Evolutionary conservation across 2,888 invertebrate genomes (phyloP).

Genomic region (Xanthia togata): DNA sequence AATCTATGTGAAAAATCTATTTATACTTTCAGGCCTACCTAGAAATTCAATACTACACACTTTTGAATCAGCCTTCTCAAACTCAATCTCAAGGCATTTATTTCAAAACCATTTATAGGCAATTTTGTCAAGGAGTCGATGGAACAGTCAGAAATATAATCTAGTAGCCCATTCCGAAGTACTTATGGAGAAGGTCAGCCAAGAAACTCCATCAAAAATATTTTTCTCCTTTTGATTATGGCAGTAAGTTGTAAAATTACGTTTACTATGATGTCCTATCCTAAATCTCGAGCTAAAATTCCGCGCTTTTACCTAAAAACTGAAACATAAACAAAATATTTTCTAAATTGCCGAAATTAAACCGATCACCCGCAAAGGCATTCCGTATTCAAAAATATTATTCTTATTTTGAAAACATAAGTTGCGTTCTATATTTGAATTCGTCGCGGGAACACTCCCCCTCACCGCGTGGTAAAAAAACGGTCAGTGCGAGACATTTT

Average conservation of each 20-base stretch:
- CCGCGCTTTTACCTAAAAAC: not conserved
- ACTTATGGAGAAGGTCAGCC: not conserved
- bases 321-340: slow-evolving; percentile 28
- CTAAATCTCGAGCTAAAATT: not conserved
- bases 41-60: not conserved
- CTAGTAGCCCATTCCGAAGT: not conserved
- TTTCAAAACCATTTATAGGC: not conserved
- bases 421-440: slow-evolving; percentile 86
- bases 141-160: not conserved
- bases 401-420: slow-evolving; percentile 80
- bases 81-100: not conserved
- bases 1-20: not conserved
- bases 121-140: not conserved
- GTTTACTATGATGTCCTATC: not conserved
- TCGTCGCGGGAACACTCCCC: slow-evolving; percentile 86
- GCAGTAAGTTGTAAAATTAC: not conserved
- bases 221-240: too few relatives aligned
- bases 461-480: slow-evolving; percentile 76
- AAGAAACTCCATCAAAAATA: too few relatives aligned
- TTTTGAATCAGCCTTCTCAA: not conserved
- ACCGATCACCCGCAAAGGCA: slow-evolving; percentile 86
- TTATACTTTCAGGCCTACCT: too few relatives aligned
- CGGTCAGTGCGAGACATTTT: slow-evolving; percentile 34
- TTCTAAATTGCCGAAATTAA: slow-evolving; percentile 65
- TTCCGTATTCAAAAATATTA: slow-evolving; percentile 83